A percentile compares a stretch with the other conserved stretches of the same genome.
These are phyloP conservation scores for Heterodera filipjevi DNA, from an alignment of 2,888 invertebrate genomes.

Conservation along the genomic window DNA sequence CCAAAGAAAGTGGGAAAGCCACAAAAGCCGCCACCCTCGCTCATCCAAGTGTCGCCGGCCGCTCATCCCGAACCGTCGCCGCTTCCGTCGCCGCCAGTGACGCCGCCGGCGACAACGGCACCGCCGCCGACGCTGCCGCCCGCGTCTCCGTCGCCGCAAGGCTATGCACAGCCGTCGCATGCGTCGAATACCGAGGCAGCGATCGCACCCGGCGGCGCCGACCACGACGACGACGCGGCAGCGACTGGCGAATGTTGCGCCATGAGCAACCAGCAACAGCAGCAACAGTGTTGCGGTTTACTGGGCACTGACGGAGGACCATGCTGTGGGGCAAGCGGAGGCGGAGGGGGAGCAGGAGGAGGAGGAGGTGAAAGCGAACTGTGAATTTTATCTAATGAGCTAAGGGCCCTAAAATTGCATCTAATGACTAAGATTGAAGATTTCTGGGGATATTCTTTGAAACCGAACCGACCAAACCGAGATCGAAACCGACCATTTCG, in stretches of 20 bases:
- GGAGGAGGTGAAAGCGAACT: not conserved
- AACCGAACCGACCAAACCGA: too few species aligned
- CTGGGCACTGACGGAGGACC: not conserved
- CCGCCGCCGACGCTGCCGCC: not conserved
- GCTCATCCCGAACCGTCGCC: not conserved
- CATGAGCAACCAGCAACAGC: not conserved
- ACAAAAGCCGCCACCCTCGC: not conserved
- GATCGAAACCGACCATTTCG: too few species aligned
- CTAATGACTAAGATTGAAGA: too few species aligned
- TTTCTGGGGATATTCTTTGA: too few species aligned
- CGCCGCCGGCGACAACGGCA: not conserved
- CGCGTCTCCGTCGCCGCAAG: not conserved
- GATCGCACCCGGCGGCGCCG: not conserved
- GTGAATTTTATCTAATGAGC: too few species aligned
- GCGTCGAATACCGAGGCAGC: not conserved
- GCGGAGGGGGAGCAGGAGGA: not conserved
- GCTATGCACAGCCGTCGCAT: not conserved
- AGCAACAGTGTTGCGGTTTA: not conserved
- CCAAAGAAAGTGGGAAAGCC: not conserved
- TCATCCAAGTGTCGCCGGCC: slow-evolving; percentile 1
- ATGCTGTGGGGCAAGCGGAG: not conserved
- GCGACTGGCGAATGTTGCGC: not conserved
- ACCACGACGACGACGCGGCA: not conserved
- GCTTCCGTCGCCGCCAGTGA: not conserved
- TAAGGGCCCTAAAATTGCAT: too few species aligned